Conservation (phyloP, 2,113 vertebrate genomes). For the Tylochromis polylepis region DNA sequence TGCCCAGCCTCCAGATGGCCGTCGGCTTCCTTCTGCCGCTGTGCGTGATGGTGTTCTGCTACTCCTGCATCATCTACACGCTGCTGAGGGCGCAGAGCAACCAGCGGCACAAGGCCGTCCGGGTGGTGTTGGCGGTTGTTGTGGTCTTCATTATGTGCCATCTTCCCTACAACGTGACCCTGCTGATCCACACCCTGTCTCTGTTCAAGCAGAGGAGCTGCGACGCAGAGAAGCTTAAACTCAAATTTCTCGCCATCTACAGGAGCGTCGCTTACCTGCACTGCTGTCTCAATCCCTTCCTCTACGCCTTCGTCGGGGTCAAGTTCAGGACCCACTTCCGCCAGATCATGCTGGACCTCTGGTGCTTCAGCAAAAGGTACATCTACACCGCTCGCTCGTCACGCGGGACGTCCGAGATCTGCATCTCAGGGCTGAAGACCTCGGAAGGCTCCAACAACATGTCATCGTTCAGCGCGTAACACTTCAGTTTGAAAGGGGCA, state of each 20-base stretch:
- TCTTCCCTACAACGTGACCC: conserved; percentile 81
- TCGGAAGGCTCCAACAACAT: conserved; percentile 63
- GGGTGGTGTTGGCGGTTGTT: conserved; percentile 82
- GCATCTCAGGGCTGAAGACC: conserved; percentile 63
- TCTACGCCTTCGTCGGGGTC: conserved; percentile 91
- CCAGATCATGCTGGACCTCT: conserved; percentile 76
- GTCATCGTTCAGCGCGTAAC: conserved; percentile 81
- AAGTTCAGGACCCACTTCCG: conserved; percentile 86
- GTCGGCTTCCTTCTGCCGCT: conserved; percentile 86
- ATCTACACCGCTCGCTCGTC: conserved; percentile 53
- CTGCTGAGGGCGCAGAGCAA: conserved; percentile 78
- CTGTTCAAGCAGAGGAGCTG: conserved; percentile 74
- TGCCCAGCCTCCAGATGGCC: conserved; percentile 78
- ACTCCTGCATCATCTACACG: conserved; percentile 74
- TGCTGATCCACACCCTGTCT: conserved; percentile 69
- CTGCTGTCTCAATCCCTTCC: conserved; percentile 89
- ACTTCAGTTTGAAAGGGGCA: background rate
- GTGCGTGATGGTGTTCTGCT: conserved; percentile 82
- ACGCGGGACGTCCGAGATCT: conserved; percentile 68
- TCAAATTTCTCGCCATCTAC: conserved; percentile 54
- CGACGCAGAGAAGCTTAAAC: conserved; percentile 18
- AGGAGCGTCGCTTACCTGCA: conserved; percentile 85
- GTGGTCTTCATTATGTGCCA: conserved; percentile 82
- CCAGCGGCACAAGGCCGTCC: conserved; percentile 83
- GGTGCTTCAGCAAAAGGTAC: conserved; percentile 75